A percentile compares a stretch with the other conserved stretches of the same genome.
Conservation (phyloP, 1,140 invertebrate species). For the Zaprionus ornatus region DNA sequence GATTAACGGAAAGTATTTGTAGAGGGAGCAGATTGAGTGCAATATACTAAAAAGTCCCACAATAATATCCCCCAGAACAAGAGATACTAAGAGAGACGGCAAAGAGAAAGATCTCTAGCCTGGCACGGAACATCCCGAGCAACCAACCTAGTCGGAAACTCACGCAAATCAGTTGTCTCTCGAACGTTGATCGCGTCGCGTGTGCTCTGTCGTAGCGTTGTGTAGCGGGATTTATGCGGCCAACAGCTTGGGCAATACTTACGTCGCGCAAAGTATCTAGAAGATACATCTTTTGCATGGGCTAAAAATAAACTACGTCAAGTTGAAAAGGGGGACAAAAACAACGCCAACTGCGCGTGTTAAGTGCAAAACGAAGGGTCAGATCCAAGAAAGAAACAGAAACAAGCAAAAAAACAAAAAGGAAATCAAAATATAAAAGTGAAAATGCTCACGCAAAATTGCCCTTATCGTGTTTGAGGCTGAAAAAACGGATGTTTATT, state of each 20-base stretch:
- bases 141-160: slow-evolving; percentile 24
- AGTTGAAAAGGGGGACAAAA: slow-evolving; percentile 55
- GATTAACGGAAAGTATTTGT: neutral
- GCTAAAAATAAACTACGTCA: slow-evolving; percentile 59
- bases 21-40: neutral
- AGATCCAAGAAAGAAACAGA: slow-evolving; percentile 24
- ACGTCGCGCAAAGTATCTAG: slow-evolving; percentile 35
- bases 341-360: slow-evolving; percentile 54
- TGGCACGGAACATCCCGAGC: slow-evolving; percentile 8
- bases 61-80: neutral
- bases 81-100: slow-evolving; percentile 25
- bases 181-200: slow-evolving; percentile 64
- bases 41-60: neutral
- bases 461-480: slow-evolving; percentile 21
- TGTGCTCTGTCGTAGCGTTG: slow-evolving; percentile 30
- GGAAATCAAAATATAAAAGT: slow-evolving; percentile 12
- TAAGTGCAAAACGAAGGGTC: slow-evolving; percentile 60
- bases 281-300: slow-evolving; percentile 68
- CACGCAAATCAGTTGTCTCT: slow-evolving; percentile 61
- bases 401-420: slow-evolving; percentile 6
- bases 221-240: slow-evolving; percentile 5
- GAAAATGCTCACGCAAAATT: slow-evolving; percentile 31
- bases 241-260: slow-evolving; percentile 40
- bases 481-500: slow-evolving; percentile 35
- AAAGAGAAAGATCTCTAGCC: slow-evolving; percentile 17